phyloP scores from a whole-genome alignment of 92 coral and sea anemone genomes.

The Porites divaricata region DNA sequence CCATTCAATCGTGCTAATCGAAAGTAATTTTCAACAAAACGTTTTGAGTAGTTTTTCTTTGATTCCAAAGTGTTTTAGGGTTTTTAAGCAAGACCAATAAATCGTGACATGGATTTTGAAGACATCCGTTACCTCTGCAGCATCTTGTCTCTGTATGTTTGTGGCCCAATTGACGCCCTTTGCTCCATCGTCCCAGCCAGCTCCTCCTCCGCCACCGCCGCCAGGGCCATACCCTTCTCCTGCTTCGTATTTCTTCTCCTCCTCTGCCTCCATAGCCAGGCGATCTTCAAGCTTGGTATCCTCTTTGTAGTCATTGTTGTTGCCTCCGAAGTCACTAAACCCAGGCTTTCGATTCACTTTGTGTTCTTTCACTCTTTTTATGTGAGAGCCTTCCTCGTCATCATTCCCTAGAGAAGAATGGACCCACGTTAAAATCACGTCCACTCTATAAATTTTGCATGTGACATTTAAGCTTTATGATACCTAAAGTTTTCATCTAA shows the following conservation, averaged over 20 bases:
- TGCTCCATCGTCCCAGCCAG: conserved; percentile 68
- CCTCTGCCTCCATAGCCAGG: conserved; percentile 97
- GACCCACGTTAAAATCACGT: not conserved
- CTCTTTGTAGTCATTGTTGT: conserved; percentile 78
- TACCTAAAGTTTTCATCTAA: no score
- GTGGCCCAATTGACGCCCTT: conserved; percentile 75
- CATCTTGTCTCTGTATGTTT: conserved; percentile 84
- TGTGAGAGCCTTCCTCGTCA: conserved; percentile 50
- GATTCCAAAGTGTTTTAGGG: no score
- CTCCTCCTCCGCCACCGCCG: conserved; percentile 75
- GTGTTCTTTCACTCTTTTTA: conserved; percentile 77
- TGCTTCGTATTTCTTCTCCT: conserved; percentile 92
- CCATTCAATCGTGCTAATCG: no score
- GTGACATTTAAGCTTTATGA: not conserved
- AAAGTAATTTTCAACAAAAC: no score
- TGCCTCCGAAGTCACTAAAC: conserved; percentile 65
- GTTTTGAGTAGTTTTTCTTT: no score
- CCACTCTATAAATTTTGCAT: not conserved
- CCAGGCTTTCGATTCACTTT: conserved; percentile 83
- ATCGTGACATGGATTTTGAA: no score
- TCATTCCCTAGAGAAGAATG: conserved; percentile 6
- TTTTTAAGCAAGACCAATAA: no score
- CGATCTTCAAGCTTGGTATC: conserved; percentile 93
- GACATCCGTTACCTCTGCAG: conserved; percentile 76
- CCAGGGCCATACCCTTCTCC: conserved; percentile 80